Conservation (phyloP, 2,888 invertebrate species). For the Andrena camellia region DNA sequence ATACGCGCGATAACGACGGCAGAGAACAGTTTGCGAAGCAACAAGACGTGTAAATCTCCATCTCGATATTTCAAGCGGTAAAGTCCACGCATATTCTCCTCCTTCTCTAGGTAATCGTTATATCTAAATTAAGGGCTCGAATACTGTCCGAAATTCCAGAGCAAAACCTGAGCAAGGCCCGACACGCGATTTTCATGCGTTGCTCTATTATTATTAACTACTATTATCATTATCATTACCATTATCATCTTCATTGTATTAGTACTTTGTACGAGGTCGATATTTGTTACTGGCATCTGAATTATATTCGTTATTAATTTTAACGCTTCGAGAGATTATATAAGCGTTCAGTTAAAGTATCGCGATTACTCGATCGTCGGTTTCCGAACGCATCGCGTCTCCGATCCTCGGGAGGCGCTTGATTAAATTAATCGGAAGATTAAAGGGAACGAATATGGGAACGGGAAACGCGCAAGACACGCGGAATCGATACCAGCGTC, state of each 20-base stretch:
- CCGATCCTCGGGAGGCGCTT: background rate
- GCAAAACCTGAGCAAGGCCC: conserved; percentile 8
- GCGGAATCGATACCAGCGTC: conserved; percentile 13
- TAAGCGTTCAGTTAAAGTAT: conserved; percentile 8
- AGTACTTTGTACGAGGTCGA: conserved; percentile 45
- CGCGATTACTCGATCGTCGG: conserved; percentile 4
- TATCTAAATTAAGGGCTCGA: conserved; percentile 30
- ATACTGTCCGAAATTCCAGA: conserved; percentile 14
- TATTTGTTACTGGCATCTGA: conserved; percentile 37
- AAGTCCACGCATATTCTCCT: conserved; percentile 2
- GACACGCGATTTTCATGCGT: conserved; percentile 23
- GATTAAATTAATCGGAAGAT: conserved; percentile 3
- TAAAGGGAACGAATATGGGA: background rate
- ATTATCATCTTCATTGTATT: conserved; percentile 35
- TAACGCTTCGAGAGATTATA: conserved; percentile 20
- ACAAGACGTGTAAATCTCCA: background rate
- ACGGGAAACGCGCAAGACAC: background rate
- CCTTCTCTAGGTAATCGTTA: conserved; percentile 18
- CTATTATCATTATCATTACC: conserved; percentile 6
- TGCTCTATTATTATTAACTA: conserved; percentile 27
- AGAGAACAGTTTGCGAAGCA: background rate
- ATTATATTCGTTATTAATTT: conserved; percentile 41
- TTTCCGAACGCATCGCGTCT: conserved; percentile 33
- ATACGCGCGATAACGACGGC: background rate
- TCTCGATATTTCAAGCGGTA: background rate